These are phyloP conservation scores for Lottia scabra DNA, from an alignment of 2,888 invertebrate genomes.

Conservation along the genomic window DNA sequence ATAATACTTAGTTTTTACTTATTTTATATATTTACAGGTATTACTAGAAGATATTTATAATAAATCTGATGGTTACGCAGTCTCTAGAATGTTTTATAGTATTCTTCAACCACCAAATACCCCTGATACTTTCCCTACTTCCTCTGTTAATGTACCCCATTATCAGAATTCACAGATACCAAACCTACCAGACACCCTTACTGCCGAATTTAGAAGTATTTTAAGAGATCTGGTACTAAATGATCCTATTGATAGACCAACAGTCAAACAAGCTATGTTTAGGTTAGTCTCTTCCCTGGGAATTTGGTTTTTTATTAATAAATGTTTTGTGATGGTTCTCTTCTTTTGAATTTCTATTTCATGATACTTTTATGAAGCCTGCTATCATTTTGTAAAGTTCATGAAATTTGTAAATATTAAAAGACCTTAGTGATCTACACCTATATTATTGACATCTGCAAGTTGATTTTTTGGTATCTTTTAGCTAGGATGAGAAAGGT, in stretches of 20 bases:
- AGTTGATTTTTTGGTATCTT: too few species aligned
- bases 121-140: constrained; percentile 28
- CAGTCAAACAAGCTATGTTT: constrained; percentile 29
- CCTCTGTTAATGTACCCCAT: constrained; percentile 28
- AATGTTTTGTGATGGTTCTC: too few species aligned
- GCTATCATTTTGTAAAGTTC: too few species aligned
- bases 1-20: too few species aligned
- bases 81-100: constrained; percentile 37
- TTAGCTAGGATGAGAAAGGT: too few species aligned
- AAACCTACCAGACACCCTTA: constrained; percentile 20
- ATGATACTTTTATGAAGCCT: too few species aligned
- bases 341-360: too few species aligned
- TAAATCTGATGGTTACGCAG: constrained; percentile 35
- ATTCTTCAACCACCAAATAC: constrained; percentile 24
- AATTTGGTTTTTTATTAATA: too few species aligned
- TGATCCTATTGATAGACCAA: constrained; percentile 28
- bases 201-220: constrained; percentile 23
- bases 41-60: constrained; percentile 30
- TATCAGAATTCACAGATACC: constrained; percentile 33
- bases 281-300: constrained; percentile 12
- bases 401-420: too few species aligned
- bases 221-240: constrained; percentile 33
- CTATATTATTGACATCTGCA: too few species aligned
- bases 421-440: too few species aligned
- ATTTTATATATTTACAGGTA: constrained; percentile 25